A percentile compares a stretch with the other conserved stretches of the same genome.
phyloP scores from a whole-genome alignment of 2,113 vertebrate species.

The Plestiodon gilberti region DNA sequence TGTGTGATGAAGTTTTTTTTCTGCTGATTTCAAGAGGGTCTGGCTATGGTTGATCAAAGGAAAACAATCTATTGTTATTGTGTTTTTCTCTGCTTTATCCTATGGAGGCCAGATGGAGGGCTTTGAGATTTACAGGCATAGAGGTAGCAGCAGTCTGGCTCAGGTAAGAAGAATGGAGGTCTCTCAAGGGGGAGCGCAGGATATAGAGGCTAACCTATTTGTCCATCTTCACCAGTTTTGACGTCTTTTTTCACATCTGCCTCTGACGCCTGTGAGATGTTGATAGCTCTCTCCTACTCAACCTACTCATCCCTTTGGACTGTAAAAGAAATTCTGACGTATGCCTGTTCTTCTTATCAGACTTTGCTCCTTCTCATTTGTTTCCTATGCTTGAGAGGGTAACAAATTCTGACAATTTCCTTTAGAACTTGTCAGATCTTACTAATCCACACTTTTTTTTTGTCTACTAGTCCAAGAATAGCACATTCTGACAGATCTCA shows the following conservation, averaged over 20 bases:
- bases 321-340: background rate
- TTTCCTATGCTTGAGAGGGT: background rate
- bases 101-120: background rate
- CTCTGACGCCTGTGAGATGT: background rate
- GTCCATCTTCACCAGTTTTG: background rate
- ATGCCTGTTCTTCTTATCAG: background rate
- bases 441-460: background rate
- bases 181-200: background rate
- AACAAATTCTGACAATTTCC: background rate
- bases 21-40: background rate
- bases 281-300: background rate
- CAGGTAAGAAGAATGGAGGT: background rate
- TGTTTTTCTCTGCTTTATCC: background rate
- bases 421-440: background rate
- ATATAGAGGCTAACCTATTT: background rate
- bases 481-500: background rate
- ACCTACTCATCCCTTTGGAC: background rate
- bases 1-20: background rate
- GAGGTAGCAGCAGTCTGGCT: background rate
- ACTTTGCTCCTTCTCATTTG: background rate
- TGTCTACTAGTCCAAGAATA: background rate
- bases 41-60: background rate
- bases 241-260: background rate
- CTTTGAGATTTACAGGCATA: background rate
- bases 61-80: background rate